Percentiles rank a stretch among this genome's conserved stretches.
phyloP scores from a whole-genome alignment of 2,113 vertebrate genomes.

The Ptilorrhoa leucosticta region DNA sequence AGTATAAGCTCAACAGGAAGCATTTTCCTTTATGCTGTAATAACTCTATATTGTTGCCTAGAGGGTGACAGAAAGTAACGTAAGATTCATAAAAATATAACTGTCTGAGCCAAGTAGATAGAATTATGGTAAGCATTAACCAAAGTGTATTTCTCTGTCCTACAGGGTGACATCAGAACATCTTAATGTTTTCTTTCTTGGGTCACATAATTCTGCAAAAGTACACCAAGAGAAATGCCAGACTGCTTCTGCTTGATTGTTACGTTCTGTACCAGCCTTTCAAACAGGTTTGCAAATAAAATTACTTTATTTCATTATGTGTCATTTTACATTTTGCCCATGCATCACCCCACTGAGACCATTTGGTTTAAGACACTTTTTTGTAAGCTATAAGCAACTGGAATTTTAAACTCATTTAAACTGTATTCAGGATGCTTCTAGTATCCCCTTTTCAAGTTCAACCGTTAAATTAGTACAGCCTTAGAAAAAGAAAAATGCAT shows the following conservation, averaged over 20 bases:
- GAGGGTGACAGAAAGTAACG: conserved; percentile 68
- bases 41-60: conserved; percentile 69
- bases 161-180: conserved; percentile 65
- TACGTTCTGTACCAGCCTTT: conserved; percentile 28
- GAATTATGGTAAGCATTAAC: conserved; percentile 63
- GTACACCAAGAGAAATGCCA: conserved; percentile 38
- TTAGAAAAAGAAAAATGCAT: neutral
- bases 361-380: conserved; percentile 30
- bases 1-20: conserved; percentile 48
- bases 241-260: neutral
- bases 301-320: conserved; percentile 55
- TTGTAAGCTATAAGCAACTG: neutral
- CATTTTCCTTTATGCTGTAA: conserved; percentile 67
- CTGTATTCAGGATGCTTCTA: neutral
- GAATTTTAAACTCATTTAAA: conserved; percentile 31
- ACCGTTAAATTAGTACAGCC: neutral
- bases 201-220: conserved; percentile 56
- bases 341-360: conserved; percentile 28
- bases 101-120: conserved; percentile 59
- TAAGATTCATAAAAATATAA: conserved; percentile 70
- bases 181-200: conserved; percentile 62
- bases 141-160: conserved; percentile 52
- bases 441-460: neutral
- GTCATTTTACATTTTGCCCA: conserved; percentile 44
- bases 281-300: conserved; percentile 47